phyloP scores from a whole-genome alignment of 2,888 invertebrate genomes.

The Cabera pusaria region DNA sequence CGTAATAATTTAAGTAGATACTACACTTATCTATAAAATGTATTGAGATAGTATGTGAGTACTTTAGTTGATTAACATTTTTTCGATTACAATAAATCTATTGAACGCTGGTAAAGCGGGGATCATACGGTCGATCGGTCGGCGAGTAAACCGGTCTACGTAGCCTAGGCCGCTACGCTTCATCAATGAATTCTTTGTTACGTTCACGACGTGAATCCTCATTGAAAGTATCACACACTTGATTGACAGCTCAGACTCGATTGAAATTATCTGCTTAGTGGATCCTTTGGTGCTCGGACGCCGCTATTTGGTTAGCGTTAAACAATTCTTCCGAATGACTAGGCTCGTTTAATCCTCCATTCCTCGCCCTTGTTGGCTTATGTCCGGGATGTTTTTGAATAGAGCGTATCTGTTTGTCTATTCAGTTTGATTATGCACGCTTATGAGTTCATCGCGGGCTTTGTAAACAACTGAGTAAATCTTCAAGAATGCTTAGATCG shows the following conservation, averaged over 20 bases:
- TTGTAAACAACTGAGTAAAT: conserved; percentile 42
- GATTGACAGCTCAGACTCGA: conserved; percentile 72
- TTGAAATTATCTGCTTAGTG: conserved; percentile 80
- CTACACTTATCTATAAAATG: too few relatives aligned
- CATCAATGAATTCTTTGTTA: conserved; percentile 48
- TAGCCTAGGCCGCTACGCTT: conserved; percentile 30
- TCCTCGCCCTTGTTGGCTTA: conserved; percentile 59
- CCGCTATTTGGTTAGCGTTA: conserved; percentile 81
- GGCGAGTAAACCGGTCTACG: conserved; percentile 30
- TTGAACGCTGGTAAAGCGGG: conserved; percentile 12
- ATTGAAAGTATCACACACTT: conserved; percentile 57
- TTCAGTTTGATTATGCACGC: conserved; percentile 73
- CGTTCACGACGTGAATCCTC: conserved; percentile 43
- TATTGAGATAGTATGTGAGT: too few relatives aligned
- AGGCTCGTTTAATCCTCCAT: conserved; percentile 53
- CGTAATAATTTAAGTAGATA: too few relatives aligned
- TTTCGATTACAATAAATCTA: background rate
- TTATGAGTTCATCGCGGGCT: conserved; percentile 52
- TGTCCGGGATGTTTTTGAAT: conserved; percentile 53
- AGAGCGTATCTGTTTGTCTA: conserved; percentile 65
- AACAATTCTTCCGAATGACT: conserved; percentile 80
- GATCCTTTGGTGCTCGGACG: conserved; percentile 63
- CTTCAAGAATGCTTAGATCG: conserved; percentile 23
- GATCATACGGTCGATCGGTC: conserved; percentile 35
- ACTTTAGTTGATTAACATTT: background rate